Base-by-base conservation (phyloP, 2,888 invertebrate species). In the Drosophila demipolita region DNA sequence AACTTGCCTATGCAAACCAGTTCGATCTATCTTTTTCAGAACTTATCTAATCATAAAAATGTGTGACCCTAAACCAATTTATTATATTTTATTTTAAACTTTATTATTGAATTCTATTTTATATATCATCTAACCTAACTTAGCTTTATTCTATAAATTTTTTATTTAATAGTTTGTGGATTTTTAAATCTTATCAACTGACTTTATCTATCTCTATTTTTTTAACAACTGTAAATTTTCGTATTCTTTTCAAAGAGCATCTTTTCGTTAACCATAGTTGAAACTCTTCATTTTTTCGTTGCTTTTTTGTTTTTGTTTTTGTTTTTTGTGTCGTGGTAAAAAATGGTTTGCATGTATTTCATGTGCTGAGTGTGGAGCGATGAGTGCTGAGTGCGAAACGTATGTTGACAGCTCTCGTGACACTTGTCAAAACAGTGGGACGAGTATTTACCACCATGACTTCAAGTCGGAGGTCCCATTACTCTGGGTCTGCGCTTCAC, bases 351-450 rank as follows among this genome's bases (percentile, higher is more conserved):
- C 26, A 49, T 65, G 58, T 52, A 71, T 82, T 82, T 75, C 68
- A 83, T 76, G 80, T 68, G 63, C 49, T 23, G 45, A 45, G 45
- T 71, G 71, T 6, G 9, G 48, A 64, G 45, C 15, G 86, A 72
- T 83, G 86, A 89, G 86, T 85, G 88, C 17, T 29, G 55, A 26
- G 49, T 70, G 72, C 3, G 29, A 48, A 64, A 50, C 49, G 71
- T 73, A 88, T 81, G 86, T 81, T 89, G 86, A 87, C 88, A 86
- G 90, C 69, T 83, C 82, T 62, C 64, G 78, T 73, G 86, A 75
- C 90, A 89, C 90, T 88, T 90, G 86, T 90, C 86, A 90, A 73
- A 87, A 83, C 77, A 82, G 67, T 69, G 53, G 66, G 40, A 59
- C 68, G 78, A 66, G 29, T 79, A 73, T 84, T 72, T 84, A 76